These are phyloP conservation scores for Columba guinea DNA, from an alignment of 2,797 vertebrate species.

Conservation along the genomic window DNA sequence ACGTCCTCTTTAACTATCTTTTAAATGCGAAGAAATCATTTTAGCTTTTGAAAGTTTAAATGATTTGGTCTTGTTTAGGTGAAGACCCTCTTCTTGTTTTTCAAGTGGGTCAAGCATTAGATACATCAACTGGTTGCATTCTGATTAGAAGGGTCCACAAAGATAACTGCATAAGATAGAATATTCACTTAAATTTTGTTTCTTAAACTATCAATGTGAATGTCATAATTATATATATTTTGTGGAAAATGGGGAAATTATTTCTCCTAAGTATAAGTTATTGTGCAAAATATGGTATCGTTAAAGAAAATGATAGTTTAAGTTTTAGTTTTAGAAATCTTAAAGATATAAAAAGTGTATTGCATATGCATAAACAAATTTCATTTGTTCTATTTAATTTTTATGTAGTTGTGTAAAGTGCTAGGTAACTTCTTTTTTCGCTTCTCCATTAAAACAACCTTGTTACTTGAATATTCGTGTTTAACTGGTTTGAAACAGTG, in stretches of 20 bases:
- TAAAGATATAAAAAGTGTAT: conserved; percentile 79
- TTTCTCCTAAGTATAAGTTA: conserved; percentile 83
- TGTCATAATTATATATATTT: conserved; percentile 84
- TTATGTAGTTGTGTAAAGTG: conserved; percentile 77
- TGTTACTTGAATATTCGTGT: conserved; percentile 81
- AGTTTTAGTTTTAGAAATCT: conserved; percentile 80
- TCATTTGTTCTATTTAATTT: conserved; percentile 83
- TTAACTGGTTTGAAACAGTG: conserved; percentile 72
- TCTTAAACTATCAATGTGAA: conserved; percentile 82
- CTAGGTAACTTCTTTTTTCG: conserved; percentile 65
- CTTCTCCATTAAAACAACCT: conserved; percentile 73
- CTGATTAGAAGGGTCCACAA: conserved; percentile 70
- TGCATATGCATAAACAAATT: conserved; percentile 78
- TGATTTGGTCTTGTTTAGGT: conserved; percentile 63
- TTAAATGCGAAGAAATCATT: conserved; percentile 62
- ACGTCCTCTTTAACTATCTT: conserved; percentile 57
- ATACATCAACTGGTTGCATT: conserved; percentile 63
- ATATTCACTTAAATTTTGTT: conserved; percentile 77
- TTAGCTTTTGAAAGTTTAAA: conserved; percentile 66
- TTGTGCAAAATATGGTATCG: conserved; percentile 82
- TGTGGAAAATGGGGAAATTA: conserved; percentile 75
- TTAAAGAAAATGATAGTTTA: conserved; percentile 79
- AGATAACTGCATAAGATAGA: conserved; percentile 62
- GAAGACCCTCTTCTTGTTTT: conserved; percentile 44
- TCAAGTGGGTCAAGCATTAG: conserved; percentile 66